phyloP scores from a whole-genome alignment of 2,113 vertebrate genomes.

The Zosterops hypoxanthus region DNA sequence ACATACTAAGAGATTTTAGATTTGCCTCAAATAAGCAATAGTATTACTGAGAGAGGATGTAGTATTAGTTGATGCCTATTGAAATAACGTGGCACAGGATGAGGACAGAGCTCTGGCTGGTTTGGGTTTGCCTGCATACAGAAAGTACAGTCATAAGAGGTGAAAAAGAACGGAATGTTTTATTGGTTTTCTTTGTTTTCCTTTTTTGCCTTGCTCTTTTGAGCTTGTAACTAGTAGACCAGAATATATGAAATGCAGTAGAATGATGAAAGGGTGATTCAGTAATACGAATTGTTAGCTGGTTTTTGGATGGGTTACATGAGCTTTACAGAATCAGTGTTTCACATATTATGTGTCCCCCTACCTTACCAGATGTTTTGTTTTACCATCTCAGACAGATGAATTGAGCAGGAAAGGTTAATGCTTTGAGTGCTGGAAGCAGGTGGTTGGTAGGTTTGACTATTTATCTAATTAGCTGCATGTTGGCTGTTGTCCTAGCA shows the following conservation, averaged over 20 bases:
- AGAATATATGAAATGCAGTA: not conserved
- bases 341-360: slow-evolving; percentile 40
- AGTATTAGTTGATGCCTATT: not conserved
- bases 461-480: slow-evolving; percentile 61
- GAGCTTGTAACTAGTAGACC: not conserved
- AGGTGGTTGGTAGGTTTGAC: slow-evolving; percentile 65
- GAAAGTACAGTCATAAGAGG: not conserved
- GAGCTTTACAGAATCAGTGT: not conserved
- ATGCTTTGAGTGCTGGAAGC: slow-evolving; percentile 51
- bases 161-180: not conserved
- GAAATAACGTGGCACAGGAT: not conserved
- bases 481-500: slow-evolving; percentile 62
- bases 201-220: not conserved
- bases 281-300: not conserved
- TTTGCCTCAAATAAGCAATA: not conserved
- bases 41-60: accelerated
- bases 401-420: slow-evolving; percentile 58
- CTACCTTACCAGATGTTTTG: slow-evolving; percentile 21
- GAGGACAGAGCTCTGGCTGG: not conserved
- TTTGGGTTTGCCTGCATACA: not conserved
- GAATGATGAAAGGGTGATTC: not conserved
- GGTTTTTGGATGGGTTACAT: not conserved
- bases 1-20: not conserved
- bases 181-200: not conserved
- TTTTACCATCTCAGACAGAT: slow-evolving; percentile 40